A percentile compares a stretch with the other conserved stretches of the same genome.
phyloP scores from a whole-genome alignment of 2,888 invertebrate species.

The Ornithoptera priamus region DNA sequence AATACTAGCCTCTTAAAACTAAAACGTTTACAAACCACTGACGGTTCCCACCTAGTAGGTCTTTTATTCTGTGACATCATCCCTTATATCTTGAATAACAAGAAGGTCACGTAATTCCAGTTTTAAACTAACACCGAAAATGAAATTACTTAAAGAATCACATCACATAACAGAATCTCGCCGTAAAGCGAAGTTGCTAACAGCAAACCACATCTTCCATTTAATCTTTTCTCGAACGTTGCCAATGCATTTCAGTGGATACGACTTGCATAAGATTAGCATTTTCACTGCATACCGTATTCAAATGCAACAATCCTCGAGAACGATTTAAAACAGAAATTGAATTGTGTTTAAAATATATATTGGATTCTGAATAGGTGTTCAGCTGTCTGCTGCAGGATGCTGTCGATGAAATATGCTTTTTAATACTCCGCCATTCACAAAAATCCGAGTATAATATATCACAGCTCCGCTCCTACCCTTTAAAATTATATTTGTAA shows the following conservation, averaged over 20 bases:
- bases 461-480: no score
- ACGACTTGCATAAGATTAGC: constrained; percentile 21
- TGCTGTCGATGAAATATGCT: no score
- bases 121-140: neutral
- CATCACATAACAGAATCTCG: neutral
- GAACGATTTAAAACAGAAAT: constrained; percentile 22
- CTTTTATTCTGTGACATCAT: no score
- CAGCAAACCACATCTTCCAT: neutral
- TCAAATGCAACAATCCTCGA: constrained; percentile 12
- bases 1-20: no score
- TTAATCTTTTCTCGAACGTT: constrained; percentile 16
- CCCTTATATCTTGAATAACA: no score
- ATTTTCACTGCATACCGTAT: constrained; percentile 16
- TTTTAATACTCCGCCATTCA: no score
- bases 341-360: constrained; percentile 18
- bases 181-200: neutral
- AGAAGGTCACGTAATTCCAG: no score
- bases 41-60: no score
- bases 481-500: no score
- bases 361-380: neutral
- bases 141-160: neutral
- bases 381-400: neutral
- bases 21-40: no score
- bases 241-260: constrained; percentile 11
- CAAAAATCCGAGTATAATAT: no score